Evolutionary conservation across 2,113 vertebrate genomes (phyloP), one percentile per base, ranked within the genome.

Genomic region (Helogale parvula): DNA sequence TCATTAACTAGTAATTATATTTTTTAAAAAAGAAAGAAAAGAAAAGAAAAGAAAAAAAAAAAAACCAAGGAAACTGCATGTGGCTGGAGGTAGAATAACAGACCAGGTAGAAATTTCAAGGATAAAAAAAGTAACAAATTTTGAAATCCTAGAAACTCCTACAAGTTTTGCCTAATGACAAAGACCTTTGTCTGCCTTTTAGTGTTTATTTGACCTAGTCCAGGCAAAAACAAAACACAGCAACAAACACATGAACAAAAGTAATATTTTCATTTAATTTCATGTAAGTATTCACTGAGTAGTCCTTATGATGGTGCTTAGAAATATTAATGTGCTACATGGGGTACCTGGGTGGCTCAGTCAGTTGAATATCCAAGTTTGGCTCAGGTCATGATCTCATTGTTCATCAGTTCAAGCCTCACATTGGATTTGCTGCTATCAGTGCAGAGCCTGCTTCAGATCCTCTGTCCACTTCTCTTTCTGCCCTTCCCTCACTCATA

Each of bases 241-340:
- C 27, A 72, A 38, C 54, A 80, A 85, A 80, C 21, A 50, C 4
- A 60, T 3, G 29, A 71, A 66, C 35, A 85, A 84, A 87, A 95
- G 3, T 27, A 95, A n/a, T 71, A 79, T 71, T 90, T 96, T 45
- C 21, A 80, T 90, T 90, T 90, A 13, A 66, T 54, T 87, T 81
- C 72, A 41, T 86, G 3, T 4, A 83, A n/a, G 16, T 68, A 52
- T 90, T 86, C 84, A 69, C 54, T 85, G 38, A 93, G 27, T 45
- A 77, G 21, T 77, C 19, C 52, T 85, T 69, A 41, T 33, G 17
- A 31, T 25, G 16, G 41, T 96, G 89, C 35, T 94, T 66, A 45
- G 45, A 77, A 87, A 77, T 54, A 79, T n/a, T 77, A 50, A 33
- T 57, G 60, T 89, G 82, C 83, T 90, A 29, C 69, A 47, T 60